Percentiles rank a stretch among this genome's conserved stretches.
phyloP scores from a whole-genome alignment of 2,113 vertebrate genomes.

The Prolemur simus region DNA sequence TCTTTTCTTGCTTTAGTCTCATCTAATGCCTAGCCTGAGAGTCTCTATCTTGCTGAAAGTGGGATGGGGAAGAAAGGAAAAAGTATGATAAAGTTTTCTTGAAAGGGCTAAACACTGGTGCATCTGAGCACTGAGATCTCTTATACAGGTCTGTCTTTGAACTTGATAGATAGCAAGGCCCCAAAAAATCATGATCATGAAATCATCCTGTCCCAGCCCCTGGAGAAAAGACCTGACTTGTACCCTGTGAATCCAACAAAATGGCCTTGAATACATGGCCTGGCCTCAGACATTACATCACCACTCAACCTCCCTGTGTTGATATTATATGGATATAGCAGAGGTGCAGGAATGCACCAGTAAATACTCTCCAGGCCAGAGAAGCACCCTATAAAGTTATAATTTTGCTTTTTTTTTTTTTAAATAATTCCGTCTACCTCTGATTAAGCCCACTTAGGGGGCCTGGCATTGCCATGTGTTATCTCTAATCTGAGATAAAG shows the following conservation, averaged over 20 bases:
- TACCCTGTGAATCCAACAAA: conserved; percentile 78
- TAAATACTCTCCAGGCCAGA: conserved; percentile 51
- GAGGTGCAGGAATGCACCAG: conserved; percentile 79
- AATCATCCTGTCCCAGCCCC: conserved; percentile 46
- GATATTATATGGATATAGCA: conserved; percentile 82
- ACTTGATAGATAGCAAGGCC: conserved; percentile 46
- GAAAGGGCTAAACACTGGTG: background rate
- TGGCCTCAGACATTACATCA: conserved; percentile 90
- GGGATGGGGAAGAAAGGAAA: background rate
- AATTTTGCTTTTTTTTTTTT: conserved; percentile 44
- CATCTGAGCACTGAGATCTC: background rate
- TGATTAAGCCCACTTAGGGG: background rate
- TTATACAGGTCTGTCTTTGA: conserved; percentile 11
- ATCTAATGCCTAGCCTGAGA: background rate
- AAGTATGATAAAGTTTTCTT: conserved; percentile 12
- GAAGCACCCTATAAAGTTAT: conserved; percentile 74
- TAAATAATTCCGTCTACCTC: background rate
- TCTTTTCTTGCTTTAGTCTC: conserved; percentile 28
- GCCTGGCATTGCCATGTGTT: background rate
- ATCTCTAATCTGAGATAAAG: conserved; percentile 38
- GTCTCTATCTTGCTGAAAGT: conserved; percentile 16
- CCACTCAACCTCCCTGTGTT: conserved; percentile 84
- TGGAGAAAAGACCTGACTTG: conserved; percentile 74
- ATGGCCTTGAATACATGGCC: conserved; percentile 80
- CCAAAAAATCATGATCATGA: conserved; percentile 10